Evolutionary conservation across 2,113 vertebrate species (phyloP), one percentile per base, ranked within the genome.

Genomic region (Carollia perspicillata): DNA sequence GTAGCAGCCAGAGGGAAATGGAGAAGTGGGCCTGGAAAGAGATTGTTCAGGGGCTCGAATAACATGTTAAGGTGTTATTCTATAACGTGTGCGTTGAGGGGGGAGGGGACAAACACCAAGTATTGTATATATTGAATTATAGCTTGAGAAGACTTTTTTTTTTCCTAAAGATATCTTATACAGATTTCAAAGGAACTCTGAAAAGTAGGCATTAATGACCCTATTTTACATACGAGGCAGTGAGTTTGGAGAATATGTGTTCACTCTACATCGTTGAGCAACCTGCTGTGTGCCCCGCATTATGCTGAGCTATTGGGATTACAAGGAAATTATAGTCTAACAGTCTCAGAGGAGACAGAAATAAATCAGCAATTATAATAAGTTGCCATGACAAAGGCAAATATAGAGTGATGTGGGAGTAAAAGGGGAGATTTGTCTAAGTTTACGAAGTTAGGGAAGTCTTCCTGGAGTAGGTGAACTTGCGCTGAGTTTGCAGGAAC

Each of bases 381-480:
- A 53, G 51, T 58, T 89, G 42, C n/a, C 51, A 55, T 53, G n/a
- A n/a, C 81, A 83, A 95, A 95, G 40, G 37, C 77, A 80, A 63
- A 23, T 16, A 44, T n/a, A 40, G 63, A 87, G 20, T 79, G 16
- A 20, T 79, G 20, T 6, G n/a, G 65, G 55, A 55, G 37, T 26
- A 51, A 58, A 80, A 93, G 55, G 17, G 35, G 11, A n/a, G 37
- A 79, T 49, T 90, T 71, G 49, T 75, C 90, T 79, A 84, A 91
- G 65, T 69, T 65, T 44, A 53, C 16, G 17, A 49, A 60, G 53
- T 85, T 77, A 26, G 35, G 84, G 80, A 84, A 94, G 55, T 1
- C 44, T 87, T 94, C 47, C 44, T 92, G 69, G 78, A 95, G 35
- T 53, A 95, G 18, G n/a, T 65, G 68, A 93, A 35, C 37, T 89